Evolutionary conservation across 2,888 invertebrate species (phyloP).

Genomic region (Sussaba pulchella): DNA sequence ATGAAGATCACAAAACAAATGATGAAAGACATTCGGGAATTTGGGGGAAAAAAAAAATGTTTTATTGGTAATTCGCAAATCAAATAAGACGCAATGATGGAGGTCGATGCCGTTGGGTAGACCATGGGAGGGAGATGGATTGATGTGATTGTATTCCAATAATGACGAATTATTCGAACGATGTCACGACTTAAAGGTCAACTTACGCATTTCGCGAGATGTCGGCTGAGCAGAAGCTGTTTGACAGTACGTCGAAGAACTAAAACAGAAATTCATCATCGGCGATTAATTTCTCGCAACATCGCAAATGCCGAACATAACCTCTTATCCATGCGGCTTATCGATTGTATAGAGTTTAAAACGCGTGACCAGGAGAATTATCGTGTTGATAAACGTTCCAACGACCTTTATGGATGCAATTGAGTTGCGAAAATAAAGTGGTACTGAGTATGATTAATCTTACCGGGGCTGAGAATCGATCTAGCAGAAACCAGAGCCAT

Average conservation of each 20-base stretch:
- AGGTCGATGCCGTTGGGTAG: background rate
- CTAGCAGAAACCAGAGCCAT: constrained; percentile 81
- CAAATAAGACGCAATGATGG: background rate
- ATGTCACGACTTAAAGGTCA: constrained; percentile 25
- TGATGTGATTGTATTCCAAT: background rate
- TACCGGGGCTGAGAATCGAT: constrained; percentile 80
- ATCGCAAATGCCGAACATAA: constrained; percentile 49
- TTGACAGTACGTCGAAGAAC: constrained; percentile 83
- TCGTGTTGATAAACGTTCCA: constrained; percentile 6
- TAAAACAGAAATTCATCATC: constrained; percentile 78
- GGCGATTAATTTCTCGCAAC: constrained; percentile 4
- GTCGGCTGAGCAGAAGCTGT: constrained; percentile 82
- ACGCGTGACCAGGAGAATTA: background rate
- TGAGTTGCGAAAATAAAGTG: constrained; percentile 3
- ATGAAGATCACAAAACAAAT: constrained; percentile 23
- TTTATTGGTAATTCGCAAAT: no score
- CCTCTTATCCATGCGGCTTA: constrained; percentile 58
- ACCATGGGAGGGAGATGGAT: background rate
- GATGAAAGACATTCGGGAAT: background rate
- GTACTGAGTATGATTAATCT: constrained; percentile 65
- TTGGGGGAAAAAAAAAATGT: no score
- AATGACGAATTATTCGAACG: background rate
- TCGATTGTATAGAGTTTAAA: background rate
- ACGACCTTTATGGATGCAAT: background rate
- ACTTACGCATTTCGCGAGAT: constrained; percentile 82